A percentile compares a stretch with the other conserved stretches of the same genome.
Evolutionary conservation across 35 echinoderm and acorn worm species (phyloP).

Genomic region (Lytechinus variegatus): DNA sequence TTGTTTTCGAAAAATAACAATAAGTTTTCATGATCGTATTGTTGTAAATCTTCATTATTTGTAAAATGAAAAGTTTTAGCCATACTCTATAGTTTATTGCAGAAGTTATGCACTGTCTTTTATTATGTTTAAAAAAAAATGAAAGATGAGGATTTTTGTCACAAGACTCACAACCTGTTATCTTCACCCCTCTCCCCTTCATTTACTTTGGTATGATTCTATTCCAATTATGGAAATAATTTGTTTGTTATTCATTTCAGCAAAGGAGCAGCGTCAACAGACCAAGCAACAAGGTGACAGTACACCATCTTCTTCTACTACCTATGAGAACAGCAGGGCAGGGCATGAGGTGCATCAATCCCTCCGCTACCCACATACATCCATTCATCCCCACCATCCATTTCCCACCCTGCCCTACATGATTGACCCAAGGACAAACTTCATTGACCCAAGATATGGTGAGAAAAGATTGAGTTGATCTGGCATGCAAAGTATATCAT

Average conservation of each 20-base stretch:
- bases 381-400: slow-evolving; percentile 25
- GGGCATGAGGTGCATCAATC: neutral
- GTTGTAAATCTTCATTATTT: too few species aligned
- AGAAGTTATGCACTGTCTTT: too few species aligned
- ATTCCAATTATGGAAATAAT: neutral
- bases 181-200: too few species aligned
- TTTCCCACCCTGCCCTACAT: slow-evolving; percentile 35
- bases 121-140: too few species aligned
- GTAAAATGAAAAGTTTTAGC: too few species aligned
- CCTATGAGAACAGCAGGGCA: slow-evolving; percentile 29
- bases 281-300: neutral
- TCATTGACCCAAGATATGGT: slow-evolving; percentile 51
- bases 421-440: slow-evolving; percentile 31
- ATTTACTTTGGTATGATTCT: too few species aligned
- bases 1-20: too few species aligned
- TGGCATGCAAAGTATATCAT: too few species aligned
- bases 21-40: too few species aligned
- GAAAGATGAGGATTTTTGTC: too few species aligned
- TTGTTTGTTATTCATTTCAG: neutral
- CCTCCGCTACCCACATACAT: slow-evolving; percentile 7
- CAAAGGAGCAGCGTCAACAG: slow-evolving; percentile 8
- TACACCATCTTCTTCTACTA: neutral
- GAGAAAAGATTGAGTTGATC: neutral
- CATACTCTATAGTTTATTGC: too few species aligned
- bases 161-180: too few species aligned